Base-by-base conservation (phyloP, 2,797 vertebrate species). In the Oreochromis mossambicus region DNA sequence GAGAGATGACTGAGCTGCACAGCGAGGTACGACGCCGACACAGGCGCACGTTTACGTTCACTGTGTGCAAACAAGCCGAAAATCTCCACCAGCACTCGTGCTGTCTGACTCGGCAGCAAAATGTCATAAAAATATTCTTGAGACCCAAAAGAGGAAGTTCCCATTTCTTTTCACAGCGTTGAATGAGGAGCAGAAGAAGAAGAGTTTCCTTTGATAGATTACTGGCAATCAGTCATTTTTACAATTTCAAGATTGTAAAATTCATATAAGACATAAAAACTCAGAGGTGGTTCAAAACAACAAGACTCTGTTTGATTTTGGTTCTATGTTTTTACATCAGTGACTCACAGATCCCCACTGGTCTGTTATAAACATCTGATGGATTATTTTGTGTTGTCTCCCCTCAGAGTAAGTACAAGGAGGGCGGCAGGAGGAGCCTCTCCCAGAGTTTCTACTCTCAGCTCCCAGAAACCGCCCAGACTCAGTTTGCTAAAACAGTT, bases 391-490 rank as follows among this genome's bases (percentile, higher is more conserved):
- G 11, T 14, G 0, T 0, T 6, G 3, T 81, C 5, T 1, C 7
- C 5, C 50, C 8, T 66, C 91, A 95, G 94, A 92, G 92, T 76
- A 98, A 97, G 84, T 99, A 99, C 88, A 98, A 97, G 93, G 97
- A 97, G 83, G 94, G 86, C 77, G 89, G 95, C 76, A 97, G 96
- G 88, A 93, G 63, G 92, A 94, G 95, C 36, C 95, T 97, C 77
- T 95, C 95, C 19, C 97, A 96, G 83, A 96, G 96, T 73, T 95
- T 98, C 50, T 99, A 98, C 94, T 97, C 97, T 83, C 96, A 95
- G 91, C 97, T 99, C 92, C 96, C 97, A 6, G 96, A 97, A 54
- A 98, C 98, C 3, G 85, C 96, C 8, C 96, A 99, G 78, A 98
- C 97, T 0, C 92, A 92, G 87, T 93, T 94, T 4, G 87, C 87